Evolutionary conservation across 2,888 invertebrate species (phyloP), one percentile per base, ranked within the genome.

Genomic region (Amiota minor): DNA sequence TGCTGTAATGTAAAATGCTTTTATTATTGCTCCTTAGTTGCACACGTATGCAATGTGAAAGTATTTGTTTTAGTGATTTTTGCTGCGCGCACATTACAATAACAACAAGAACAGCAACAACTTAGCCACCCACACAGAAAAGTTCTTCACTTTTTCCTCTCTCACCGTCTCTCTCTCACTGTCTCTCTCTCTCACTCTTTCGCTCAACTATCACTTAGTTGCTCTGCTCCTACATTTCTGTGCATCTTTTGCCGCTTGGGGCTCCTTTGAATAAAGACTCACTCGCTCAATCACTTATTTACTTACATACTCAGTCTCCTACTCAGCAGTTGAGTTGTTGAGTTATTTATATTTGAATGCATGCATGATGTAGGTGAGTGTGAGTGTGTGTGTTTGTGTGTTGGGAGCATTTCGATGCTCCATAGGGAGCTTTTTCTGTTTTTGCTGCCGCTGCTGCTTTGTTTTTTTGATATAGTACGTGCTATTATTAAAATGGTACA

Each of bases 381-480:
- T 16, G 18, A 10, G 14, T 16, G 59, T 59, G 59, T 18, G 16
- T 16, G n/a, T n/a, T 4, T 9, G 12, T 50, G 49, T 35, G 6
- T 35, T 6, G 35, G 35, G 35, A 3, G 35, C 35, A 35, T 35
- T 35, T 35, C 76, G 50, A 65, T 72, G 77, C 75, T 84, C 83
- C 86, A 81, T 85, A 72, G 78, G 85, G 85, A 83, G 83, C 86
- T 86, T 83, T 85, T 79, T 77, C 77, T 79, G n/a, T 59, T 59
- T 59, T 59, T 35, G 35, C 35, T 35, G 35, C 35, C 35, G 35
- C 35, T 59, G 16, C 65, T 53, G 46, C 23, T 68, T 53, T 49
- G 16, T 20, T 65, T 47, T 16, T 65, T 65, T 46, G 9, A 18
- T 65, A 14, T 64, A 46, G 10, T 80, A 72, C 75, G 79, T 76